Base-by-base conservation (phyloP, 1,140 invertebrate species). In the Bombus confusus region DNA sequence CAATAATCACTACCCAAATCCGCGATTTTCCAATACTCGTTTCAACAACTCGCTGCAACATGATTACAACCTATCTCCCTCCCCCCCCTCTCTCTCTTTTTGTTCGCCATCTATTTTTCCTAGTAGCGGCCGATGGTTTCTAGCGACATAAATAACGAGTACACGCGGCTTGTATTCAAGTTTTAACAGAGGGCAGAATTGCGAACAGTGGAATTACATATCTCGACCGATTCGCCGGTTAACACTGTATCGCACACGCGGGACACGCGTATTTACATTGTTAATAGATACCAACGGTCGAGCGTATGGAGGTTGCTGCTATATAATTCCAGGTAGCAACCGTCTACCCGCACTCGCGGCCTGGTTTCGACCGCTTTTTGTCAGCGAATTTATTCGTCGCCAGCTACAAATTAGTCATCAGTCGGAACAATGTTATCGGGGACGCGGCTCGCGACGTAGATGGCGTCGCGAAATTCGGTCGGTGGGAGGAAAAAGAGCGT, bases 141-240 rank as follows among this genome's bases (percentile, higher is more conserved):
- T 71, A 71, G 43, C 72, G 73, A 77, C 83, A 90, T 90, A 85
- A 90, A 90, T 76, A 77, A 71, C 80, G 57, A 59, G 80, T n/a
- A 25, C 3, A 66, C 71, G 52, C 62, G 75, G 69, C 80, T 39
- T 66, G 71, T 68, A 90, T 90, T 87, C 88, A 90, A 90, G 88
- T 87, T 90, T 90, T 90, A 90, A 85, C 88, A 86, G 86, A 90
- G 87, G 86, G 83, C 72, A 83, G 86, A 90, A 86, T 90, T 90
- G 88, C 88, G 88, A 90, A 90, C 88, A 90, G 90, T 90, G 88
- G 89, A 90, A 90, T 90, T 90, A 90, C 86, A 90, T 90, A 90
- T 87, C 86, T 90, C 76, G 80, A 57, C 39, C 34, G 39, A 25
- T 62, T 77, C 62, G 59, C 80, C 43, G 80, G 86, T 90, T 89